Evolutionary conservation across 2,113 vertebrate species (phyloP).

Genomic region (Tympanuchus pallidicinctus): DNA sequence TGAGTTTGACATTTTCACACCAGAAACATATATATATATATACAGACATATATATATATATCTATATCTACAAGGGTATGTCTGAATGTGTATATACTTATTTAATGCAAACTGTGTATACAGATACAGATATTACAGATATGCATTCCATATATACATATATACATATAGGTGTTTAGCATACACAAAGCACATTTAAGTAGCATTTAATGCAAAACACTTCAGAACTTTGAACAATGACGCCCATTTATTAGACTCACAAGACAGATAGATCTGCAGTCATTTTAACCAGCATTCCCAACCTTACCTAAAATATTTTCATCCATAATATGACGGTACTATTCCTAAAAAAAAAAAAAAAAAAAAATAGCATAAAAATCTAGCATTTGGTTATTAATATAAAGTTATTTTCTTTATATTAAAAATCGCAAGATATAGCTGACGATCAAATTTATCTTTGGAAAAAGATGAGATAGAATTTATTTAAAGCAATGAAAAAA

Average conservation of each 20-base stretch:
- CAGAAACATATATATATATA: not conserved
- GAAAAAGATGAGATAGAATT: slow-evolving; percentile 29
- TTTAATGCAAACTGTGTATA: not conserved
- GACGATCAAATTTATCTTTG: slow-evolving; percentile 27
- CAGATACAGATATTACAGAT: not conserved
- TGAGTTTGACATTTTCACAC: not conserved
- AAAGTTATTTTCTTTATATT: not conserved
- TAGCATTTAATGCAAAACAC: not conserved
- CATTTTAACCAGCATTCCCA: not conserved
- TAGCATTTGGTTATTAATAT: not conserved
- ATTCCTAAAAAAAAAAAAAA: not conserved
- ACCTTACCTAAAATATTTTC: not conserved
- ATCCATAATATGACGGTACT: not conserved
- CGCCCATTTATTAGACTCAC: not conserved
- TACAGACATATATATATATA: no score
- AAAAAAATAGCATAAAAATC: not conserved
- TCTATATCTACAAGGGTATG: not conserved
- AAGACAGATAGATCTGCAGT: slow-evolving; percentile 3
- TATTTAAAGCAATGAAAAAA: slow-evolving; percentile 50
- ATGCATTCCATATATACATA: no score
- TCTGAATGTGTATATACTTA: not conserved
- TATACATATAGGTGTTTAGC: not conserved
- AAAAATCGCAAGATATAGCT: not conserved
- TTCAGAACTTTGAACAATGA: not conserved
- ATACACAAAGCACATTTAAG: not conserved